Evolutionary conservation across 2,888 invertebrate species (phyloP).

Genomic region (Chloroclysta siterata): DNA sequence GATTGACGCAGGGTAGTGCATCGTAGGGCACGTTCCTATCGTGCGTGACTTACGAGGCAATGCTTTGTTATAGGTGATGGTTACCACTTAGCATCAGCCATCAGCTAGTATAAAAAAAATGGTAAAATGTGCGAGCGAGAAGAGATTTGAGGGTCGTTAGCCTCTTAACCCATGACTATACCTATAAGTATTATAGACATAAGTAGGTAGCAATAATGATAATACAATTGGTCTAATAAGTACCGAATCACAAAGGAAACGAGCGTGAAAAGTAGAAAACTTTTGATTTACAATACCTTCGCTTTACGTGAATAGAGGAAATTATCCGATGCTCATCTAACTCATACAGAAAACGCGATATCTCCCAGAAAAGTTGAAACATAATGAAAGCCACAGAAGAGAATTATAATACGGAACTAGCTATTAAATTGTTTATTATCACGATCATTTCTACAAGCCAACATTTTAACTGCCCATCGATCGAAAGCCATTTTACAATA

Average conservation of each 20-base stretch:
- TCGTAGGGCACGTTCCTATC: too few relatives aligned
- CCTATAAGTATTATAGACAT: too few relatives aligned
- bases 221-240: background rate
- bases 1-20: too few relatives aligned
- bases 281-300: slow-evolving; percentile 29
- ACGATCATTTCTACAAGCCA: slow-evolving; percentile 52
- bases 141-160: too few relatives aligned
- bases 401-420: slow-evolving; percentile 45
- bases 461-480: slow-evolving; percentile 49
- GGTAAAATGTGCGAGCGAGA: too few relatives aligned
- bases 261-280: slow-evolving; percentile 17
- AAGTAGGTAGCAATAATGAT: background rate
- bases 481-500: slow-evolving; percentile 47
- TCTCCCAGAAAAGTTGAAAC: slow-evolving; percentile 31
- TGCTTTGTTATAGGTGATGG: too few relatives aligned
- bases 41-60: too few relatives aligned
- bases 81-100: too few relatives aligned
- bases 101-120: too few relatives aligned
- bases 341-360: slow-evolving; percentile 36
- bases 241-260: slow-evolving; percentile 5
- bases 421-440: slow-evolving; percentile 54
- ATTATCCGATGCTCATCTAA: slow-evolving; percentile 27
- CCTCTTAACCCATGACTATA: too few relatives aligned
- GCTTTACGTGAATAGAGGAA: slow-evolving; percentile 33
- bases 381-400: slow-evolving; percentile 41